Conservation (phyloP, 1,140 invertebrate species). For the Drosophila busckii region DNA sequence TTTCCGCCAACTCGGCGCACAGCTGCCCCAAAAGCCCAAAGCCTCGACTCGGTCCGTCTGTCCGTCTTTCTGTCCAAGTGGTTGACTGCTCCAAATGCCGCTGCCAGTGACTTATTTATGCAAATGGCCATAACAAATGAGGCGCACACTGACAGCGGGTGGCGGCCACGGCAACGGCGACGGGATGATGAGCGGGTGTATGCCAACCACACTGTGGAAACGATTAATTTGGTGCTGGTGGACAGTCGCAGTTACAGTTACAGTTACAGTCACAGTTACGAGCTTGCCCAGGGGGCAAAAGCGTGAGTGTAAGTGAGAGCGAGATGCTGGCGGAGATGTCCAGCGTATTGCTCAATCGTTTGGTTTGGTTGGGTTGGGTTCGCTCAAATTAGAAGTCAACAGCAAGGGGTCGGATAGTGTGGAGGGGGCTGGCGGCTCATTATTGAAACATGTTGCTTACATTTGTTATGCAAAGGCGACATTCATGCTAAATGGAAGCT, state of each 20-base stretch:
- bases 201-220: conserved; percentile 63
- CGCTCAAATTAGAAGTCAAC: conserved; percentile 10
- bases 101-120: conserved; percentile 72
- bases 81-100: conserved; percentile 44
- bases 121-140: conserved; percentile 75
- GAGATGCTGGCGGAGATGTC: conserved; percentile 5
- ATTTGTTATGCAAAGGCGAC: conserved; percentile 74
- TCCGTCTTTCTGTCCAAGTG: conserved; percentile 10
- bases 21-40: background rate
- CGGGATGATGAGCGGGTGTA: conserved; percentile 1
- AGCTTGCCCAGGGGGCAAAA: conserved; percentile 8
- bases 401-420: conserved; percentile 17
- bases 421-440: conserved; percentile 35
- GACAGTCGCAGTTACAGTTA: background rate
- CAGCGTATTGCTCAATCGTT: conserved; percentile 63
- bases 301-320: background rate
- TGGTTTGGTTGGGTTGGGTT: conserved; percentile 10
- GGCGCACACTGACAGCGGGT: conserved; percentile 41
- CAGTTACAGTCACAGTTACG: conserved; percentile 1
- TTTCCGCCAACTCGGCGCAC: conserved; percentile 30
- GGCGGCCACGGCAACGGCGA: background rate
- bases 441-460: conserved; percentile 71
- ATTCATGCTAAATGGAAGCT: conserved; percentile 62
- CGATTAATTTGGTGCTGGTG: conserved; percentile 64
- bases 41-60: background rate